These are phyloP conservation scores for Urophycis tenuis DNA, from an alignment of 2,797 vertebrate species.

Conservation along the genomic window DNA sequence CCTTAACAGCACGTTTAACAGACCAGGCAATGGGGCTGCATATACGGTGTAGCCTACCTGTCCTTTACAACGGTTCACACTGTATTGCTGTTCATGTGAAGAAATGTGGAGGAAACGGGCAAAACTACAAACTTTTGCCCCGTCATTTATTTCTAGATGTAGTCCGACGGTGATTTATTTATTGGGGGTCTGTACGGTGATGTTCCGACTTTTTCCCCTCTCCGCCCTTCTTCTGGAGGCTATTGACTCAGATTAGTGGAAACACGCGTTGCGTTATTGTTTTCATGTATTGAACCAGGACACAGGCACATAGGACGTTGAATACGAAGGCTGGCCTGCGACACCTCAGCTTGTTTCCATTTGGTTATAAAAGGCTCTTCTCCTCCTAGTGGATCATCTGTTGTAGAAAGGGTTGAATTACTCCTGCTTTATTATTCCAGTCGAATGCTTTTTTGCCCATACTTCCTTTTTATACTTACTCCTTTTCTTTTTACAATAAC, in stretches of 20 bases:
- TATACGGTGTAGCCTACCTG: too few species aligned
- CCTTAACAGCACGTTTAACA: not conserved
- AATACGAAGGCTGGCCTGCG: not conserved
- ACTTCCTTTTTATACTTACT: not conserved
- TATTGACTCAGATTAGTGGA: too few species aligned
- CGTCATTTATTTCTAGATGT: not conserved
- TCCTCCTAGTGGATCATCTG: not conserved
- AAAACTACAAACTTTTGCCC: not conserved
- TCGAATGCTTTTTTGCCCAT: not conserved
- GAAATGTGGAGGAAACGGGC: too few species aligned
- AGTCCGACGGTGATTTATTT: conserved; percentile 14
- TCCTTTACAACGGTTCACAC: not conserved
- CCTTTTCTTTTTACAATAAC: not conserved
- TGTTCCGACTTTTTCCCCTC: not conserved
- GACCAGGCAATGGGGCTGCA: not conserved
- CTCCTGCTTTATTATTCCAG: not conserved
- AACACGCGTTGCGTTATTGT: not conserved
- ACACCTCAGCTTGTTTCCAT: not conserved
- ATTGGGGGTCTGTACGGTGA: conserved; percentile 10
- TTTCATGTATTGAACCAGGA: not conserved
- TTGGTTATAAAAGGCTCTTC: not conserved
- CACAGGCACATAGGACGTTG: not conserved
- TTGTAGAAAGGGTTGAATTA: too few species aligned
- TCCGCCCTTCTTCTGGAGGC: too few species aligned
- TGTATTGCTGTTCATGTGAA: not conserved